Evolutionary conservation across 1,140 invertebrate genomes (phyloP).

Genomic region (Drosophila dunni): DNA sequence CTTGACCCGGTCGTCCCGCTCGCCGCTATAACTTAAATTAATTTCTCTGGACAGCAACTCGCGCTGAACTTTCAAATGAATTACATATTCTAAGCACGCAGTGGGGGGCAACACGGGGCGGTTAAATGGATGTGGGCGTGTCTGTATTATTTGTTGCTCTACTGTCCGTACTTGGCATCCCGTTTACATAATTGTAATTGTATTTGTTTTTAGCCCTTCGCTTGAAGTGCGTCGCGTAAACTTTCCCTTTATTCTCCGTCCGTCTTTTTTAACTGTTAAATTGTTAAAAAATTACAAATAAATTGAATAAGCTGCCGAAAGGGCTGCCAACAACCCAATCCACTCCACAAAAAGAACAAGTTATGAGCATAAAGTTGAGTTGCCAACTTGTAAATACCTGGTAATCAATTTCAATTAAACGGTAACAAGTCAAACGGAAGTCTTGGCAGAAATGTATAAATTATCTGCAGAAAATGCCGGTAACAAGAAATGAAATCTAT

Average conservation of each 20-base stretch:
- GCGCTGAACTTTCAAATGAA: slow-evolving; percentile 70
- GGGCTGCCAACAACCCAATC: slow-evolving; percentile 9
- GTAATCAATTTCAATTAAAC: background rate
- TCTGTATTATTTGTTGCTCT: slow-evolving; percentile 36
- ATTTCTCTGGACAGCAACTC: slow-evolving; percentile 65
- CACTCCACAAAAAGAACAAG: background rate
- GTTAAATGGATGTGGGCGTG: background rate
- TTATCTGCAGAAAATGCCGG: too few relatives aligned
- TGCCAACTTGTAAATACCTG: background rate
- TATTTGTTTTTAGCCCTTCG: slow-evolving; percentile 67
- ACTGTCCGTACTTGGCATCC: slow-evolving; percentile 6
- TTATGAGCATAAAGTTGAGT: background rate
- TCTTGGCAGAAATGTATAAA: too few relatives aligned
- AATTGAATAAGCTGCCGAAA: slow-evolving; percentile 68
- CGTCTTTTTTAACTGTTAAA: slow-evolving; percentile 58
- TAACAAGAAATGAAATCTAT: too few relatives aligned
- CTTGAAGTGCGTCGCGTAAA: slow-evolving; percentile 31
- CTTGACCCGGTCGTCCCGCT: slow-evolving; percentile 5
- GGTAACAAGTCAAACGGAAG: too few relatives aligned
- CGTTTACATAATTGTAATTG: slow-evolving; percentile 75
- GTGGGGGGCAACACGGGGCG: background rate
- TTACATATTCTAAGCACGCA: slow-evolving; percentile 77
- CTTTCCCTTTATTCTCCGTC: slow-evolving; percentile 42
- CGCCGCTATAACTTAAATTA: slow-evolving; percentile 66
- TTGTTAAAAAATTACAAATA: slow-evolving; percentile 82